Evolutionary conservation across 2,113 vertebrate species (phyloP), one percentile per base, ranked within the genome.

Genomic region (Murina feae): DNA sequence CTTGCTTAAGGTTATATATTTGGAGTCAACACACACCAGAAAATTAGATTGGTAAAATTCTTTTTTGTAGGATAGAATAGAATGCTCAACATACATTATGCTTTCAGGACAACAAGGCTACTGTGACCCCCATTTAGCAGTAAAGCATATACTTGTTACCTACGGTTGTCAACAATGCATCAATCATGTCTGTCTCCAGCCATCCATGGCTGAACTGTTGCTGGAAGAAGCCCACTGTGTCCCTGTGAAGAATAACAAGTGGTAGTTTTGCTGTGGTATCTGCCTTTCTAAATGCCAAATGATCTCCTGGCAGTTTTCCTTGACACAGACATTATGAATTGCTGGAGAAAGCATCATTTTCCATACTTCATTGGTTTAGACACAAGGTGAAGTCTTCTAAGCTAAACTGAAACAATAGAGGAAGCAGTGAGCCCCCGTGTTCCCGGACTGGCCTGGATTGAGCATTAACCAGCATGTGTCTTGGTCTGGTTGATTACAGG

Each of bases 401-500:
- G 23, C 32, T n/a, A 86, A 86, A 21, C 7, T 83, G 35, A 90
- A 79, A 30, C 80, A 63, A 37, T 6, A 76, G 42, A 80, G 37
- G n/a, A 69, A 89, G 37, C 14, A 47, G 20, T 20, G n/a, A 39
- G 49, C 42, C 12, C 89, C 23, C n/a, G 5, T 49, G 21, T 69
- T 92, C 11, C 44, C 68, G 35, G n/a, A 20, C 35, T 89, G 44
- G 9, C 60, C 32, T 93, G 0, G 0, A 4, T 60, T 89, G 16
- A 83, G 2, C 18, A 51, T 72, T 83, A 71, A 75, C 53, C 32
- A 20, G 20, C 23, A 25, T 84, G 55, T 81, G 32, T 69, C 72
- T 96, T 37, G 60, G 69, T 94, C 96, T 92, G 75, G 0, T 93
- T 96, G 94, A 83, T 96, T 97, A 11, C 97, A 99, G 99, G 98